Conservation (phyloP, 2,888 invertebrate species). For the Drosophila tanythrix region DNA sequence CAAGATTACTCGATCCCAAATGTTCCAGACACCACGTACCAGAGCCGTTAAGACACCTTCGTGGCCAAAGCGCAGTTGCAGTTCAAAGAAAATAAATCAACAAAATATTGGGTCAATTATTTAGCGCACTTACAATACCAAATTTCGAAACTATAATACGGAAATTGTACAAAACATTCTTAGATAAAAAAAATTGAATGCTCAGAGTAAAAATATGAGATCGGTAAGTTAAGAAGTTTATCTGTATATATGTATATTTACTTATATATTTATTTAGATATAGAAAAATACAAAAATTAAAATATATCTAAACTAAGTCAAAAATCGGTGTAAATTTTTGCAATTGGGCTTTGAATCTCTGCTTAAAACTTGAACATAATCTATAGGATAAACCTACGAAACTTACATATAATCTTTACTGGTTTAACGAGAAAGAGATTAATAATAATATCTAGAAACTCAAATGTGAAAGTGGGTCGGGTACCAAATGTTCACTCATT, state of each 20-base stretch:
- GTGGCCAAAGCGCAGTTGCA: conserved; percentile 11
- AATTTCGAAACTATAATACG: background rate
- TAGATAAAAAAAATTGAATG: background rate
- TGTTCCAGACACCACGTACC: conserved; percentile 47
- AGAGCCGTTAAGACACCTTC: conserved; percentile 37
- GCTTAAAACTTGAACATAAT: background rate
- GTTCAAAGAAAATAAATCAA: background rate
- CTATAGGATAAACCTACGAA: background rate
- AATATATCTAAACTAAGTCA: background rate
- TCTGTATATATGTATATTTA: background rate
- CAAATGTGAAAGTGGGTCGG: conserved; percentile 1
- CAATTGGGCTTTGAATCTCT: background rate
- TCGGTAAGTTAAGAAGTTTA: background rate
- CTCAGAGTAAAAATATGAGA: background rate
- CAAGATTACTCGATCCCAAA: conserved; percentile 33
- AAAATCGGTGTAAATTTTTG: background rate
- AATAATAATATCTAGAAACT: background rate
- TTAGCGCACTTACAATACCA: background rate
- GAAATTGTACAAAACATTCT: background rate
- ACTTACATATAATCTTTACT: background rate
- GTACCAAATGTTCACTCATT: background rate
- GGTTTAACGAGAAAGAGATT: background rate
- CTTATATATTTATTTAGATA: background rate
- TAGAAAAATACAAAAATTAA: background rate
- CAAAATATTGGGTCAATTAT: conserved; percentile 1